Evolutionary conservation across 2,888 invertebrate genomes (phyloP), one percentile per base, ranked within the genome.

Genomic region (Xylota segnis): DNA sequence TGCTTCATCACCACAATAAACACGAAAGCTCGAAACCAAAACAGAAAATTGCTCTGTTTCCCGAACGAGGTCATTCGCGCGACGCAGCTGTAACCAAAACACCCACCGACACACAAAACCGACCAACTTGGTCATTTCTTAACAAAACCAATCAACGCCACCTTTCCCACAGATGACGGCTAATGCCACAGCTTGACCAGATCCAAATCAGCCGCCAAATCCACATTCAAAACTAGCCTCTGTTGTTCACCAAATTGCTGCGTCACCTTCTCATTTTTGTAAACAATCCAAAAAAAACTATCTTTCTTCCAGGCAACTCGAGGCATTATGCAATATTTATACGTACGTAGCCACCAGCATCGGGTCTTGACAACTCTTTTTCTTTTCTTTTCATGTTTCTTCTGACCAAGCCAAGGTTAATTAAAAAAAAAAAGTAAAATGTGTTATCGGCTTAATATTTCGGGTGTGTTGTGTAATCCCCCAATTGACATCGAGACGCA

Each of bases 401-500:
- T 83, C 23, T 52, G 66, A 59, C 32, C 63, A 50, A 63, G 40
- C 72, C 83, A 83, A 83, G 83, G 83, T 83, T 83, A 79, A 78
- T 83, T 59, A 54, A 78, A 68, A 59, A 78, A 68, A 59, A 72
- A 66, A 56, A 83, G 52, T 77, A 50, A 77, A 78, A 74, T 72
- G 77, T 40, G 52, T 40, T 34, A 65, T 52, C 82, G 40, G 34
- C 66, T 78, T 50, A n/a, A 63, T 56, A 56, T 74, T 77, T 78
- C 54, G 54, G 66, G 23, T 37, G 23, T 37, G 27, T 59, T 76
- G 58, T 18, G 59, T 18, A 59, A 76, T 27, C 12, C n/a, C 23
- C 23, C 16, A 10, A 54, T 29, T 68, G 65, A 66, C 50, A 34
- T 16, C 3, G 47, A 23, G 32, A 34, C 18, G 10, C 50, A 18